Percentiles rank a stretch among this genome's conserved stretches.
Conservation (phyloP, 2,888 invertebrate genomes). For the Malacosoma neustria region DNA sequence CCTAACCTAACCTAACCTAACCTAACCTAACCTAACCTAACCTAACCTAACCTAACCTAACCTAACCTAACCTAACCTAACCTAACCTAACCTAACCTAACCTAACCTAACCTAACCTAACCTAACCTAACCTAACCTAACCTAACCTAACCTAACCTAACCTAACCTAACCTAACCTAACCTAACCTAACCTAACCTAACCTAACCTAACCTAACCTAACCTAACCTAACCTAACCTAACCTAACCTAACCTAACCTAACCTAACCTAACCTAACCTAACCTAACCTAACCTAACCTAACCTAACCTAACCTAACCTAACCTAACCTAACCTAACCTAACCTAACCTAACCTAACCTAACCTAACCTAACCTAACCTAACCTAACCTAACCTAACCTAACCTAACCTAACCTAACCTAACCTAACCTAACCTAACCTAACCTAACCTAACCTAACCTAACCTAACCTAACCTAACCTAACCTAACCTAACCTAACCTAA, state of each 20-base stretch:
- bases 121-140: conserved; percentile 7
- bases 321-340: conserved; percentile 7
- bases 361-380: conserved; percentile 5
- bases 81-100: conserved; percentile 11
- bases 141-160: conserved; percentile 1
- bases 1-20: conserved; percentile 12
- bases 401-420: conserved; percentile 2
- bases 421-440: conserved; percentile 3
- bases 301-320: conserved; percentile 6
- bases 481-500: conserved; percentile 7
- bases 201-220: conserved; percentile 3
- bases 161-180: conserved; percentile 1
- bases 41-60: conserved; percentile 6
- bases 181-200: conserved; percentile 3
- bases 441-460: conserved; percentile 3
- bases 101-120: conserved; percentile 12
- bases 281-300: conserved; percentile 7
- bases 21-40: conserved; percentile 13
- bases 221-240: conserved; percentile 3
- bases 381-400: conserved; percentile 3
- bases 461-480: conserved; percentile 4
- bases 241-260: conserved; percentile 5
- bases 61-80: conserved; percentile 5
- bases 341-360: conserved; percentile 6
- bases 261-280: conserved; percentile 7